Percentiles rank a stretch among this genome's conserved stretches.
These are phyloP conservation scores for Chamaea fasciata DNA, from an alignment of 2,113 vertebrate genomes.

Conservation along the genomic window DNA sequence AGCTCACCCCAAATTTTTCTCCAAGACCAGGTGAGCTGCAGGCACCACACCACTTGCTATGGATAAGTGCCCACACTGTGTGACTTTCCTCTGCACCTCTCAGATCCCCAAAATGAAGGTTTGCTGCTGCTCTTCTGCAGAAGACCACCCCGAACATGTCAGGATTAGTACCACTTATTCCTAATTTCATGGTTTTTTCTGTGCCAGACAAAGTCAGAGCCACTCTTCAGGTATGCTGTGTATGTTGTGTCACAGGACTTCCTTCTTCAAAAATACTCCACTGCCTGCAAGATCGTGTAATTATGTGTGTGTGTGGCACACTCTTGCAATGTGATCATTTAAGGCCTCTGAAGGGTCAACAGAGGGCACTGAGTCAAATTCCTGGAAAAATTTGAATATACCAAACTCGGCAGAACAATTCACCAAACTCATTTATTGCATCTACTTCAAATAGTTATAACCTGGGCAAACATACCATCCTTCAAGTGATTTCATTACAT, in stretches of 20 bases:
- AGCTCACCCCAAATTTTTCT: background rate
- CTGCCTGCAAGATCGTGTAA: background rate
- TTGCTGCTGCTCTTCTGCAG: background rate
- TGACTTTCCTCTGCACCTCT: background rate
- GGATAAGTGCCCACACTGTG: background rate
- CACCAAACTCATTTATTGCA: rapidly evolving
- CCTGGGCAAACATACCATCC: background rate
- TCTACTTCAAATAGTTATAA: background rate
- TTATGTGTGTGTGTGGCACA: background rate
- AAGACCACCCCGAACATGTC: rapidly evolving
- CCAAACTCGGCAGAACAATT: background rate
- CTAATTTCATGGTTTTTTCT: background rate
- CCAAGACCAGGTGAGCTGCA: background rate
- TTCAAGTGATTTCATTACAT: background rate
- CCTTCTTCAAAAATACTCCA: background rate
- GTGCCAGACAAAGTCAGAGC: background rate
- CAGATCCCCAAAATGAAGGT: background rate
- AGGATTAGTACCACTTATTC: background rate
- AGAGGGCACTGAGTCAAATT: background rate
- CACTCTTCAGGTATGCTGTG: background rate
- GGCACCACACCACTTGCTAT: rapidly evolving
- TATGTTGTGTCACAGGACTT: background rate
- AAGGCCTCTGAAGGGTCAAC: background rate
- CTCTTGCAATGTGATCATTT: background rate
- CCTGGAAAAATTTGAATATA: background rate